Conservation (phyloP, 2,888 invertebrate species). For the Caprella mutica region DNA sequence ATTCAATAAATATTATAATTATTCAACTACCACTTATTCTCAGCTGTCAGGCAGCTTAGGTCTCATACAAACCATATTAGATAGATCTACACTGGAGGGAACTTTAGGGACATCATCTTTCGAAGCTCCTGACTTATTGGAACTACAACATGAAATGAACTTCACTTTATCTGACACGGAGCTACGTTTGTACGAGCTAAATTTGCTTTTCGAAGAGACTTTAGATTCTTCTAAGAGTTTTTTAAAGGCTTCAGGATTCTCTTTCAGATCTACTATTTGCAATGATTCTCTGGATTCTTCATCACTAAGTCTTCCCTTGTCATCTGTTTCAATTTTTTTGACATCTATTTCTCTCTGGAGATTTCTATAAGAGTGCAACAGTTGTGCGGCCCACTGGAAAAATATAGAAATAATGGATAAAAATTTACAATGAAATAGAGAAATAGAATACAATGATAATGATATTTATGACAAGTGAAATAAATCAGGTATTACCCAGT, state of each 20-base stretch:
- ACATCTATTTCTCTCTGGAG: not conserved
- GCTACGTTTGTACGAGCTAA: not conserved
- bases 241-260: not conserved
- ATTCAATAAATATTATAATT: too few species aligned
- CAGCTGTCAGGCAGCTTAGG: slow-evolving; percentile 2
- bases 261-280: not conserved
- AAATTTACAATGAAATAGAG: too few species aligned
- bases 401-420: not conserved
- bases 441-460: too few species aligned
- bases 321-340: not conserved
- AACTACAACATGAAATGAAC: slow-evolving; percentile 6
- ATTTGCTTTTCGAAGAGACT: not conserved
- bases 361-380: not conserved
- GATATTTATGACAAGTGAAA: too few species aligned
- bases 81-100: not conserved
- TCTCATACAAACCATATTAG: slow-evolving; percentile 8
- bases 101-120: too few species aligned
- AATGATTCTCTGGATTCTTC: not conserved
- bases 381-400: slow-evolving; percentile 6
- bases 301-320: too few species aligned
- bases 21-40: too few species aligned
- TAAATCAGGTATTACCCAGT: too few species aligned
- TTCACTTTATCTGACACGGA: not conserved
- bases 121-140: not conserved
- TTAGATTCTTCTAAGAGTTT: not conserved